A percentile compares a stretch with the other conserved stretches of the same genome.
phyloP scores from a whole-genome alignment of 2,113 vertebrate species.

The Colossoma macropomum region DNA sequence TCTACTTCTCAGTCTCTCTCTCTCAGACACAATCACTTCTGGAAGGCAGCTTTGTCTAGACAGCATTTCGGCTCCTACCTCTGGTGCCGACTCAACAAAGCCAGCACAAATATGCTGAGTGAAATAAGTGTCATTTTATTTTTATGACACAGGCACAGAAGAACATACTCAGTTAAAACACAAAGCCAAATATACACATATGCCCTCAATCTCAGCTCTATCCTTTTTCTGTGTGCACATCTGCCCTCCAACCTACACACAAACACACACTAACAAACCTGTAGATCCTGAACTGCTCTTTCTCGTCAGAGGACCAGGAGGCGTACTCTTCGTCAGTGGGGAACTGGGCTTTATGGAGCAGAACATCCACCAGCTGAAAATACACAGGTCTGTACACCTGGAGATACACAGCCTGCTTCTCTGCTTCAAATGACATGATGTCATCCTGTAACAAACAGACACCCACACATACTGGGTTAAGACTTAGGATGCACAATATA shows the following conservation, averaged over 20 bases:
- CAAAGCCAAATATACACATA: constrained; percentile 1
- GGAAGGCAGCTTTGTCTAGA: not conserved
- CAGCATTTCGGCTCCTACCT: constrained; percentile 2
- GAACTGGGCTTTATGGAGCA: constrained; percentile 98
- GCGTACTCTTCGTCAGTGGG: constrained; percentile 93
- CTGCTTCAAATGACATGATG: constrained; percentile 94
- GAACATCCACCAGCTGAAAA: constrained; percentile 97
- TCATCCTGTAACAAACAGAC: constrained; percentile 84
- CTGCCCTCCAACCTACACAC: not conserved
- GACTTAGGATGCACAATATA: too few relatives aligned
- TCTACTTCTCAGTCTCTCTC: not conserved
- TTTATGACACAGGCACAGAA: not conserved
- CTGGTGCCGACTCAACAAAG: not conserved
- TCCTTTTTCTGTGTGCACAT: not conserved
- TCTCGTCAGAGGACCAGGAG: constrained; percentile 96
- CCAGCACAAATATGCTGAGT: not conserved
- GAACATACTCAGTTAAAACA: not conserved
- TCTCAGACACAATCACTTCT: not conserved
- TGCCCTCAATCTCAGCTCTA: not conserved
- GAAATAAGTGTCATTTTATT: not conserved
- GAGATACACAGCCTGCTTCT: constrained; percentile 94
- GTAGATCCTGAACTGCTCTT: constrained; percentile 99
- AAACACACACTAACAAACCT: constrained; percentile 75
- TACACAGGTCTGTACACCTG: constrained; percentile 98
- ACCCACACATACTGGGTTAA: not conserved